Conservation (phyloP, 1,140 invertebrate species). For the Drosophila lini region DNA sequence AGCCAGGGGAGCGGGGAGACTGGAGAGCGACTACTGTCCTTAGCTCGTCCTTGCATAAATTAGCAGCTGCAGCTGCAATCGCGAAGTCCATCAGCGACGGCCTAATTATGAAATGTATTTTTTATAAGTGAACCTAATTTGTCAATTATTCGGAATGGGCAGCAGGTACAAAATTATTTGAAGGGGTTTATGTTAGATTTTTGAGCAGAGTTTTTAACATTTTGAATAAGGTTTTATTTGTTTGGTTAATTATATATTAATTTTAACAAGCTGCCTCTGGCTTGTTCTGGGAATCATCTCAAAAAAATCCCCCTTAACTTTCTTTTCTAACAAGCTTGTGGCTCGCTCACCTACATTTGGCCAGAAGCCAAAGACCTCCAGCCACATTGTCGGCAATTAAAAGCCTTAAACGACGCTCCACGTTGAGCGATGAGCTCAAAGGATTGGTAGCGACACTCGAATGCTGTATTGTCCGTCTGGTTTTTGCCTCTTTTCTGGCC, state of each 20-base stretch:
- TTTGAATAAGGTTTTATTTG: background rate
- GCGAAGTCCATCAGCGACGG: slow-evolving; percentile 24
- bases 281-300: background rate
- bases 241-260: background rate
- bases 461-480: slow-evolving; percentile 14
- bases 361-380: background rate
- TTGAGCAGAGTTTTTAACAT: too few relatives aligned
- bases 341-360: slow-evolving; percentile 29
- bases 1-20: background rate
- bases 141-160: slow-evolving; percentile 47
- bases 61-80: slow-evolving; percentile 67
- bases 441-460: slow-evolving; percentile 55
- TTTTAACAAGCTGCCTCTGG: background rate
- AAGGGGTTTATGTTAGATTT: background rate
- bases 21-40: slow-evolving; percentile 37
- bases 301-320: background rate
- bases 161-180: background rate
- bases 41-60: slow-evolving; percentile 70
- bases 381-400: slow-evolving; percentile 46
- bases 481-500: slow-evolving; percentile 11
- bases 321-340: background rate
- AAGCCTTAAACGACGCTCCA: slow-evolving; percentile 25
- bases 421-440: slow-evolving; percentile 32
- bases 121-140: slow-evolving; percentile 69
- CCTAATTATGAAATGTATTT: slow-evolving; percentile 75